These are phyloP conservation scores for Hololepta plana DNA, from an alignment of 2,888 invertebrate genomes.

Conservation along the genomic window DNA sequence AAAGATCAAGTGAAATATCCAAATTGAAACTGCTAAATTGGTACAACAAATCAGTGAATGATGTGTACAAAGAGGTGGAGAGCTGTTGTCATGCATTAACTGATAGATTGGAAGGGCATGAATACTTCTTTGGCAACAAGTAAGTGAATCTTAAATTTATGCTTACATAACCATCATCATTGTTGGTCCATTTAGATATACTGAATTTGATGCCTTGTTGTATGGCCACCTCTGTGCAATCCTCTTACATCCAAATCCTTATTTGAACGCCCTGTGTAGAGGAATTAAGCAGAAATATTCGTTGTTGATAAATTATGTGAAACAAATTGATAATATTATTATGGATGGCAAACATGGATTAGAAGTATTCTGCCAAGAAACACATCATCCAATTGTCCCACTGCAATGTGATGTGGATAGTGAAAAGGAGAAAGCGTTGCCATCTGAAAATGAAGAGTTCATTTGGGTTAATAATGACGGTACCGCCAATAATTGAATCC, in stretches of 20 bases:
- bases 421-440: no score
- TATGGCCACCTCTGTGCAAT: conserved; percentile 43
- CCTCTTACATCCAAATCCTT: no score
- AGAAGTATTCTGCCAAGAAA: conserved; percentile 1
- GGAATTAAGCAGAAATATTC: no score
- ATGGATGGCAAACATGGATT: conserved; percentile 9
- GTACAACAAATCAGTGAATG: conserved; percentile 59
- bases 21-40: conserved; percentile 65
- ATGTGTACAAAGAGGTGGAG: conserved; percentile 60
- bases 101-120: conserved; percentile 59
- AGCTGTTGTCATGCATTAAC: conserved; percentile 79
- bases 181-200: conserved; percentile 33
- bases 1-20: conserved; percentile 48
- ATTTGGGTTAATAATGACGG: no score
- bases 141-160: conserved; percentile 27
- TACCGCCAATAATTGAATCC: no score
- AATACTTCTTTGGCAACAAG: conserved; percentile 67
- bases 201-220: conserved; percentile 61
- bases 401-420: no score
- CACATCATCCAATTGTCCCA: background rate
- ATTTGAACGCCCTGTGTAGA: no score
- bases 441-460: no score
- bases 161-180: conserved; percentile 1
- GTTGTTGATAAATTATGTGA: conserved; percentile 13
- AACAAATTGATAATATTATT: conserved; percentile 11